Evolutionary conservation across 2,888 invertebrate species (phyloP).

Genomic region (Drepanosiphum platanoidis): DNA sequence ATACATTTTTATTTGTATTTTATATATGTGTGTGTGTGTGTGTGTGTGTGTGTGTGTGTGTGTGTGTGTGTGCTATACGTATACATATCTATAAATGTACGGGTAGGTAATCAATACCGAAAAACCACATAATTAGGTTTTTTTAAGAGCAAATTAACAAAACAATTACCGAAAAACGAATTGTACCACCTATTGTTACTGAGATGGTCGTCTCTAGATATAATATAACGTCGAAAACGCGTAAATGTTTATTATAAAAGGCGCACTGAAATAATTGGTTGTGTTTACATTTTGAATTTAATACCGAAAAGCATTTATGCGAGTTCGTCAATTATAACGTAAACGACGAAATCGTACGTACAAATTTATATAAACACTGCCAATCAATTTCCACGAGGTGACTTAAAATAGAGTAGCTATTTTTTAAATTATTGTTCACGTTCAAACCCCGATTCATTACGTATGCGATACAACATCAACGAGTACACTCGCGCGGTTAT

Average conservation of each 20-base stretch:
- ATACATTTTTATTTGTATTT: background rate
- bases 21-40: background rate
- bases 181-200: conserved; percentile 16
- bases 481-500: too few relatives aligned
- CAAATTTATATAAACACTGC: too few relatives aligned
- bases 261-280: too few relatives aligned
- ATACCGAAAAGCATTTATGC: conserved; percentile 7
- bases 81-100: background rate
- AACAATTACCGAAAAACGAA: conserved; percentile 5
- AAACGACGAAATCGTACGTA: background rate
- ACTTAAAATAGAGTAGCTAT: too few relatives aligned
- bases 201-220: conserved; percentile 24
- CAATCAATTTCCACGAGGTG: too few relatives aligned
- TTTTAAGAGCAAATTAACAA: conserved; percentile 42
- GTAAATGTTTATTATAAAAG: background rate
- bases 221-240: background rate
- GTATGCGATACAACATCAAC: too few relatives aligned
- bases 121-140: conserved; percentile 2
- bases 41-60: too few relatives aligned
- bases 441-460: too few relatives aligned
- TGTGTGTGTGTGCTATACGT: too few relatives aligned
- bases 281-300: conserved; percentile 3
- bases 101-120: conserved; percentile 7
- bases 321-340: conserved; percentile 7
- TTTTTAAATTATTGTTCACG: background rate